phyloP scores from a whole-genome alignment of 2,888 invertebrate genomes.

The Oscheius sp. region DNA sequence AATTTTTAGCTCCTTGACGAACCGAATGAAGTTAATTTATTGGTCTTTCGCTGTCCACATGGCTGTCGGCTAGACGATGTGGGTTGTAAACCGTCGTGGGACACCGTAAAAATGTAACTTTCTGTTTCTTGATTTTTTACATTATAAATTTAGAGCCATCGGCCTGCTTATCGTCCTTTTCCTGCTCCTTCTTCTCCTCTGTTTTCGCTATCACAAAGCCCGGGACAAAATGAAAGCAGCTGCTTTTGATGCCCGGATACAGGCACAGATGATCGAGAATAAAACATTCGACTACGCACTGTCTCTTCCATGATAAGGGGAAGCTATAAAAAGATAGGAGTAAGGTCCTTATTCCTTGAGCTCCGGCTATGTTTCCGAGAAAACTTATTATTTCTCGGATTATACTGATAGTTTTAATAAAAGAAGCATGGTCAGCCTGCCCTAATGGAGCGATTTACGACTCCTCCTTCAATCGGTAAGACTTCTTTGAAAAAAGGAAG shows the following conservation, averaged over 20 bases:
- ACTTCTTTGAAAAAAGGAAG: too few relatives aligned
- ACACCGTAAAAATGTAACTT: conserved; percentile 4
- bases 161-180: neutral
- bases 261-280: neutral
- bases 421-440: neutral
- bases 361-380: neutral
- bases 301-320: neutral
- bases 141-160: neutral
- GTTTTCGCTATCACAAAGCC: neutral
- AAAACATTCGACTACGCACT: neutral
- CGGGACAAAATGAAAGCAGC: neutral
- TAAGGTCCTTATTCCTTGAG: neutral
- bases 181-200: neutral
- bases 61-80: conserved; percentile 5
- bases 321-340: neutral
- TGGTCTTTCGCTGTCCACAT: conserved; percentile 3
- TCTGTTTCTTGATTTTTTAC: neutral
- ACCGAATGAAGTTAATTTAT: conserved; percentile 5
- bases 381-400: neutral
- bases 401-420: too few relatives aligned
- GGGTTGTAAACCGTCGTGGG: conserved; percentile 9
- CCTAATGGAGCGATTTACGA: conserved; percentile 10
- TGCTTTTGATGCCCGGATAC: neutral
- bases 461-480: conserved; percentile 9
- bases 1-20: conserved; percentile 10